Evolutionary conservation across 2,113 vertebrate species (phyloP).

Genomic region (Nymphicus hollandicus): DNA sequence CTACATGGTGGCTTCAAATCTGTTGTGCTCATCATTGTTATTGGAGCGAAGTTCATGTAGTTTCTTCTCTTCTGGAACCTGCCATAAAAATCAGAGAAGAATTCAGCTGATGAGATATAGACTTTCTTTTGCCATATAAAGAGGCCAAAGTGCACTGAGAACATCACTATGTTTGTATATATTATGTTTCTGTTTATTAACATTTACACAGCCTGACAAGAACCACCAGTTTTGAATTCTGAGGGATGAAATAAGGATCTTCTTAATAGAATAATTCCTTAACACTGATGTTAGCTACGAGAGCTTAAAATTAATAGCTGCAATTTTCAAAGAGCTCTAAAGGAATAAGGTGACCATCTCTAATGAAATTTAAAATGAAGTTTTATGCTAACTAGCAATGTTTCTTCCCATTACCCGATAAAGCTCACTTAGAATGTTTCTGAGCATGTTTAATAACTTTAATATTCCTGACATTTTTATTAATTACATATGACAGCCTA

Average conservation of each 20-base stretch:
- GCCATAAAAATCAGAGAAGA: not conserved
- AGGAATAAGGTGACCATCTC: not conserved
- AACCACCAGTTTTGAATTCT: not conserved
- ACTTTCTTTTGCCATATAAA: not conserved
- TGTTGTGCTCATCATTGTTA: slow-evolving; percentile 4
- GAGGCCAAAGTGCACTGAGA: not conserved
- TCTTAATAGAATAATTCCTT: not conserved
- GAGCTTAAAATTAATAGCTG: not conserved
- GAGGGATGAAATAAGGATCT: not conserved
- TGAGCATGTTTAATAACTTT: not conserved
- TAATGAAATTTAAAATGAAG: not conserved
- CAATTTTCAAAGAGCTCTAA: not conserved
- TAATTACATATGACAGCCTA: not conserved
- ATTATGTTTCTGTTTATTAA: not conserved
- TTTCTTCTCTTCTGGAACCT: slow-evolving; percentile 64
- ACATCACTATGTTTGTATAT: not conserved
- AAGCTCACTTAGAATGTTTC: not conserved
- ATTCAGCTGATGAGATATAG: not conserved
- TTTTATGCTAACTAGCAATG: not conserved
- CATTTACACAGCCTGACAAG: not conserved
- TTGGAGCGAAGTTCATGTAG: not conserved
- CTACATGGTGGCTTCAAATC: slow-evolving; percentile 44
- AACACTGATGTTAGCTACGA: not conserved
- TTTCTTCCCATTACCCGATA: not conserved
- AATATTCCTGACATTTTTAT: not conserved